Evolutionary conservation across 2,113 vertebrate species (phyloP).

Genomic region (Ictidomys tridecemlineatus): DNA sequence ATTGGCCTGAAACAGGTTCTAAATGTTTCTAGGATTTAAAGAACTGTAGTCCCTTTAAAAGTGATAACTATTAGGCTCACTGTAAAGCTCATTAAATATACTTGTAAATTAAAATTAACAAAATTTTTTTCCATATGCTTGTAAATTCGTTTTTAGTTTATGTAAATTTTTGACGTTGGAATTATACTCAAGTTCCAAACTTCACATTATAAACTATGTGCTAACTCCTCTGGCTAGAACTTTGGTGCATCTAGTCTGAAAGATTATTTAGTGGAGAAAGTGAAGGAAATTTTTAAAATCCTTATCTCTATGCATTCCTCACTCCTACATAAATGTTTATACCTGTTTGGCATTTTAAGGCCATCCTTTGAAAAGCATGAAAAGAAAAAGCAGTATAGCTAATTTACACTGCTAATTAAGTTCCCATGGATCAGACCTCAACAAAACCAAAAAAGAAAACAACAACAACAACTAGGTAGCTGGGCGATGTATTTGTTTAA

Average conservation of each 20-base stretch:
- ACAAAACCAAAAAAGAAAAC: conserved; percentile 15
- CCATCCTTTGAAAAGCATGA: not conserved
- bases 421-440: not conserved
- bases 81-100: conserved; percentile 8
- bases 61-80: not conserved
- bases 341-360: not conserved
- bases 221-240: not conserved
- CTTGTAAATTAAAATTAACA: not conserved
- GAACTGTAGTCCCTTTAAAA: not conserved
- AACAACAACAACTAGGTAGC: not conserved
- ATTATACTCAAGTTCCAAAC: not conserved
- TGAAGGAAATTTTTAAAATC: not conserved
- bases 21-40: not conserved
- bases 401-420: not conserved
- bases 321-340: not conserved
- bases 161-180: not conserved
- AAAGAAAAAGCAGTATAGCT: not conserved
- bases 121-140: not conserved
- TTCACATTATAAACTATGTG: not conserved
- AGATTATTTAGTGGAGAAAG: not conserved
- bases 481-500: not conserved
- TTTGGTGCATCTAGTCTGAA: not conserved
- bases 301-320: not conserved
- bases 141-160: not conserved
- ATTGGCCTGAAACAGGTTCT: not conserved